Evolutionary conservation across 2,113 vertebrate genomes (phyloP).

Genomic region (Channa argus): DNA sequence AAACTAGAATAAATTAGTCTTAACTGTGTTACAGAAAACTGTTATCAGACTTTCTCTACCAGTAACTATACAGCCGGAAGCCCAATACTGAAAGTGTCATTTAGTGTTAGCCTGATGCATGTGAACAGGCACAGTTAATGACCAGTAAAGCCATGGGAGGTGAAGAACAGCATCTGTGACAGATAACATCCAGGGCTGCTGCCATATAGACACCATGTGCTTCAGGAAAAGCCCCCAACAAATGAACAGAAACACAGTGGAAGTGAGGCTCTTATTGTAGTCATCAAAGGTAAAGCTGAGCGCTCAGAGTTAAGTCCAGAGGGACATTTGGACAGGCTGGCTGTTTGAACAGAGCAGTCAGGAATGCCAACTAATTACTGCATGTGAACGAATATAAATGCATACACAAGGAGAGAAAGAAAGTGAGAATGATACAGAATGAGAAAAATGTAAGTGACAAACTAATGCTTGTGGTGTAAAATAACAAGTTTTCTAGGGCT

Average conservation of each 20-base stretch:
- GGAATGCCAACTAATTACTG: conserved; percentile 74
- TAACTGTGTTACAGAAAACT: background rate
- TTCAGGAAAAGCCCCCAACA: conserved; percentile 45
- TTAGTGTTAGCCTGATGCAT: conserved; percentile 34
- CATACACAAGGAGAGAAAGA: conserved; percentile 5
- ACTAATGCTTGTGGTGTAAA: conserved; percentile 42
- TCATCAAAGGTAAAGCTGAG: conserved; percentile 77
- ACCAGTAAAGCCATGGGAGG: conserved; percentile 72
- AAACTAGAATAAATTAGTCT: background rate
- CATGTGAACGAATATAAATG: background rate
- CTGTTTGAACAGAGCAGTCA: conserved; percentile 64
- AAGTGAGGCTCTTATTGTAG: conserved; percentile 76
- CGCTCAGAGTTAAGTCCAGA: conserved; percentile 53
- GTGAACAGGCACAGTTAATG: conserved; percentile 71
- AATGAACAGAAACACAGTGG: conserved; percentile 38
- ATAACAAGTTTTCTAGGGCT: conserved; percentile 43
- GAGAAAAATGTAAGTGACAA: conserved; percentile 30
- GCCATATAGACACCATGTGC: conserved; percentile 67
- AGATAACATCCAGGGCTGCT: conserved; percentile 79
- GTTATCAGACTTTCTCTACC: background rate
- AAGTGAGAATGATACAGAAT: conserved; percentile 1
- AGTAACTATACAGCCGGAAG: conserved; percentile 8
- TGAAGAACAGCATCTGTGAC: conserved; percentile 78
- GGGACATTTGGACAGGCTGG: conserved; percentile 73
- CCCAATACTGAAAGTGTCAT: conserved; percentile 51